Evolutionary conservation across 2,888 invertebrate species (phyloP).

Genomic region (Nephrocerus scutellatus): DNA sequence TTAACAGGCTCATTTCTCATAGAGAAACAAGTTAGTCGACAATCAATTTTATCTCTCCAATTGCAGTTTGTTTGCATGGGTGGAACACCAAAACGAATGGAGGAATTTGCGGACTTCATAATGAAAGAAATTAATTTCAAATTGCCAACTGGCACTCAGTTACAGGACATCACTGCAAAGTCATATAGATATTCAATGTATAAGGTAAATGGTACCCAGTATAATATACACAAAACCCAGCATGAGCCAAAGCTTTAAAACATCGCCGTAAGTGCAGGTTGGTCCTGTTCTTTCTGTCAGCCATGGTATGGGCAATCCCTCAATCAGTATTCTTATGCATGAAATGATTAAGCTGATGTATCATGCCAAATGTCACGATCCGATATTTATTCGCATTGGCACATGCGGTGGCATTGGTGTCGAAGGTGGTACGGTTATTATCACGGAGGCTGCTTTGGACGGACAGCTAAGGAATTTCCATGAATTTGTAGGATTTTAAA

Average conservation of each 20-base stretch:
- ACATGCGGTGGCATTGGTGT: slow-evolving; percentile 89
- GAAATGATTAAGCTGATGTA: slow-evolving; percentile 92
- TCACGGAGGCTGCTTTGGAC: slow-evolving; percentile 83
- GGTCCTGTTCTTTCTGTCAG: slow-evolving; percentile 35
- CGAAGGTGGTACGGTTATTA: slow-evolving; percentile 84
- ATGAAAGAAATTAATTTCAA: slow-evolving; percentile 82
- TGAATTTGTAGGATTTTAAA: slow-evolving; percentile 59
- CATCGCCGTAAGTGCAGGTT: no score
- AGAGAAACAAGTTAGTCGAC: slow-evolving; percentile 3
- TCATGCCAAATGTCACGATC: slow-evolving; percentile 75
- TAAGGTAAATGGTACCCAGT: slow-evolving; percentile 65
- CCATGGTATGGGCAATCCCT: slow-evolving; percentile 95
- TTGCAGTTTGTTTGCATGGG: slow-evolving; percentile 89
- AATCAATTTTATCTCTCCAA: slow-evolving; percentile 6
- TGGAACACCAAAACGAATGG: slow-evolving; percentile 88
- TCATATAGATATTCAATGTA: slow-evolving; percentile 88
- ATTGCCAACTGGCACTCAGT: slow-evolving; percentile 73
- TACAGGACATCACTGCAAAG: slow-evolving; percentile 78
- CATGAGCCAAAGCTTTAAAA: background rate
- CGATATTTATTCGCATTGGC: slow-evolving; percentile 82
- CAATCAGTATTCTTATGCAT: slow-evolving; percentile 85
- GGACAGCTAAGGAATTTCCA: slow-evolving; percentile 68
- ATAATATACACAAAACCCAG: background rate
- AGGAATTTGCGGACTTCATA: slow-evolving; percentile 78
- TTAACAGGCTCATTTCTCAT: no score